Evolutionary conservation across 35 echinoderm and acorn worm species (phyloP), one percentile per base, ranked within the genome.

Genomic region (Acanthaster planci): DNA sequence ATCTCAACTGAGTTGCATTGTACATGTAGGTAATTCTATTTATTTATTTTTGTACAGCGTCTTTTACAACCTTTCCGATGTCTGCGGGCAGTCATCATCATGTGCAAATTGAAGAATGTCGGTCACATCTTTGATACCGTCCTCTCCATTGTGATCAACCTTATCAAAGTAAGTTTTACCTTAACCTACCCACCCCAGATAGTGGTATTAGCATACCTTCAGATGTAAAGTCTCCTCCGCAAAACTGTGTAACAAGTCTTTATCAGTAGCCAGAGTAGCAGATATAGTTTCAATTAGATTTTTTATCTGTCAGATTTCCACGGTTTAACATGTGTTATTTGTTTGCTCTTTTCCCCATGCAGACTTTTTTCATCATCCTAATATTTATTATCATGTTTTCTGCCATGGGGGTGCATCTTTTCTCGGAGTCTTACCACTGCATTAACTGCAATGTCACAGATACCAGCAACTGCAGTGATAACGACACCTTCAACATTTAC

Each of bases 31-130:
- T 47, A 47, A 47, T 12, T 47, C 42, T 47, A 12, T 80, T 67
- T 79, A n/a, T n/a, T n/a, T n/a, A n/a, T 16, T 52, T 39, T 37
- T 78, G 23, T 72, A 19, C 86, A 98, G 95, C 84, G 95, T 47
- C 81, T 98, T 47, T 42, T 84, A 21, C 95, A 98, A 84, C 83
- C 86, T 16, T 98, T 98, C 31, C 72, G 95, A 86, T 93, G 92
- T 82, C 85, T 98, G 85, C 87, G 95, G 82, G 95, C 91, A 86
- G 88, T 82, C 88, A 93, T 93, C 75, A 93, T 98, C 47, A 92
- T 98, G 42, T 90, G 88, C 87, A 98, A 98, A 84, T 77, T 90
- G 40, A 98, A 91, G 58, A 98, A 98, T 72, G 95, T 98, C n/a
- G 83, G 85, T 86, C 95, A 93, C 79, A 90, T 93, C 19, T 98